Evolutionary conservation across 35 echinoderm and acorn worm species (phyloP), one percentile per base, ranked within the genome.

Genomic region (Lytechinus pictus): DNA sequence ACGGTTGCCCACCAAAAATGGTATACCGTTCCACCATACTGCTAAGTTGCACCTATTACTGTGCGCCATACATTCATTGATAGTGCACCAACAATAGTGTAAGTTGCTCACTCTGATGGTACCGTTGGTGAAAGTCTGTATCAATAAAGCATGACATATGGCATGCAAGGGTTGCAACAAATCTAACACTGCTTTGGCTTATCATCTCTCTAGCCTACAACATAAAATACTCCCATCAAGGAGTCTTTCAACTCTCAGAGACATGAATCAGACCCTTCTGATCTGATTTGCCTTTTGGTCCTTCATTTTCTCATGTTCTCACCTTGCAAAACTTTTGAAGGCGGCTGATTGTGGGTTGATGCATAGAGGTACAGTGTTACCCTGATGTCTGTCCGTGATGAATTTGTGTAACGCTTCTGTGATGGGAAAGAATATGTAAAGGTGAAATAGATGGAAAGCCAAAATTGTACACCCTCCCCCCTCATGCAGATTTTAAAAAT

Each of bases 321-420:
- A 99, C 98, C 98, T 99, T 55, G 98, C 98, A 97, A 99, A 99
- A 94, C 98, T 99, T 95, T 99, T 99, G 96, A 99, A 99, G 95
- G 98, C 98, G 93, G 98, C 98, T 89, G 98, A 99, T 87, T 99
- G 98, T 51, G 98, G 98, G 61, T 99, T 99, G 28, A 99, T 99
- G 86, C 98, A 99, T 52, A 99, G 96, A 93, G 98, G 98, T 79
- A 99, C 97, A 61, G 95, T 98, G 53, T 97, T 96, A 95, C 98
- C 98, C 95, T 99, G 97, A 58, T 99, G 98, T 95, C 97, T 95
- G 86, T 99, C 98, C 91, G 98, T 99, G 58, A 99, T 99, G 71
- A 99, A 99, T 54, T 98, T 99, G 93, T 98, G 97, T 86, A 99
- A 94, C 33, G 97, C 95, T 88, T 99, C 98, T 99, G 96, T 86